Conservation (phyloP, 1,140 invertebrate genomes). For the Cydia amplana region DNA sequence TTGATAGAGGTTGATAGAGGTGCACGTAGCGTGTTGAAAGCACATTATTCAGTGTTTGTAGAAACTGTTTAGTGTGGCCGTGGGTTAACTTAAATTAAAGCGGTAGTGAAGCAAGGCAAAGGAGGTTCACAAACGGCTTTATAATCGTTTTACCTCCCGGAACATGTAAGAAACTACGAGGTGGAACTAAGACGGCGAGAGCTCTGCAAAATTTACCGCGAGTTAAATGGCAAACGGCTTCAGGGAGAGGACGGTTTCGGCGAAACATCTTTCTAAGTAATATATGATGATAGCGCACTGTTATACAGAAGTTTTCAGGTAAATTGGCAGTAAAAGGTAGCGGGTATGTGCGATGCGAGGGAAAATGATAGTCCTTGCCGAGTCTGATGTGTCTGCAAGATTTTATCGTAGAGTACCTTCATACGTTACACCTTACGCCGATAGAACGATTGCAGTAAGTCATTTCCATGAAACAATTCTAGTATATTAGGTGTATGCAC, state of each 20-base stretch:
- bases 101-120: conserved; percentile 39
- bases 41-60: conserved; percentile 60
- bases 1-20: conserved; percentile 45
- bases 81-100: conserved; percentile 65
- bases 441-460: not conserved
- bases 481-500: not conserved
- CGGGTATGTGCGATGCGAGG: not conserved
- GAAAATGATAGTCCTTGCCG: conserved; percentile 29
- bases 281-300: conserved; percentile 29
- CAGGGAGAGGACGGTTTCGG: conserved; percentile 37
- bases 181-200: conserved; percentile 18
- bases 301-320: conserved; percentile 29
- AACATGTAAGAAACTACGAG: conserved; percentile 29
- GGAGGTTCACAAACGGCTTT: conserved; percentile 33
- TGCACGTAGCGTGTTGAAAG: conserved; percentile 53
- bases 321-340: conserved; percentile 24
- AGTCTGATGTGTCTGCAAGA: conserved; percentile 23
- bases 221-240: conserved; percentile 32
- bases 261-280: conserved; percentile 36
- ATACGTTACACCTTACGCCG: not conserved
- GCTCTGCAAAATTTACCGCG: conserved; percentile 24
- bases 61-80: conserved; percentile 54
- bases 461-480: not conserved
- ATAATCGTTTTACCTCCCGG: conserved; percentile 31
- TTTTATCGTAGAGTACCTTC: conserved; percentile 13